phyloP scores from a whole-genome alignment of 2,888 invertebrate species.

The Pterobdella sp. region DNA sequence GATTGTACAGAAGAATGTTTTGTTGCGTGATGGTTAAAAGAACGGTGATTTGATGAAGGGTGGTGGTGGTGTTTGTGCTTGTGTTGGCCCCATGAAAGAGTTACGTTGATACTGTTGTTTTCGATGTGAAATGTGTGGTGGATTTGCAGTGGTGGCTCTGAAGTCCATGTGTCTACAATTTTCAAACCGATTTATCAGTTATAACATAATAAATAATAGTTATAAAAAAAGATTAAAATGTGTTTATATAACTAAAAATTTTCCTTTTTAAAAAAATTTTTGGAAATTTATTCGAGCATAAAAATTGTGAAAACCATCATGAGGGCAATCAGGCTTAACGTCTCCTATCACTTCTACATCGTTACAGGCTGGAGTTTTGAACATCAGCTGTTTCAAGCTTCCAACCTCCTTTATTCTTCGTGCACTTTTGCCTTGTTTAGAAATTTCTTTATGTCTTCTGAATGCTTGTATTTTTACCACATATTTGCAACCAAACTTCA shows the following conservation, averaged over 20 bases:
- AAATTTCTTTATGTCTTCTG: constrained; percentile 23
- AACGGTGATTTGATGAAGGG: neutral
- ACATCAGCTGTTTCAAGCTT: constrained; percentile 32
- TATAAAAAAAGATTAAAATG: too few relatives aligned
- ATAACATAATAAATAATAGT: too few relatives aligned
- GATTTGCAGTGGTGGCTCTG: constrained; percentile 35
- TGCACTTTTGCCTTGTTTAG: neutral
- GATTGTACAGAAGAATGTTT: neutral
- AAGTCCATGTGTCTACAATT: constrained; percentile 34
- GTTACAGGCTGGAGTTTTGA: constrained; percentile 39
- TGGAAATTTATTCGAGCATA: too few relatives aligned
- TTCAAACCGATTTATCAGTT: too few relatives aligned
- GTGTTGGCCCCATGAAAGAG: neutral
- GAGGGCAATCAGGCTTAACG: constrained; percentile 39
- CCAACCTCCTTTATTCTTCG: constrained; percentile 33
- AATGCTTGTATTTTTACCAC: constrained; percentile 40
- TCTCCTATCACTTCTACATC: constrained; percentile 37
- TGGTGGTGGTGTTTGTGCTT: neutral
- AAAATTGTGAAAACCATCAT: constrained; percentile 39
- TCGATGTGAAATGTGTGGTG: constrained; percentile 37
- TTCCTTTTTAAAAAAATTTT: too few relatives aligned
- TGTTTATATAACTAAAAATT: too few relatives aligned
- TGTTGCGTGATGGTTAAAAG: neutral
- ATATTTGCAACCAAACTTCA: constrained; percentile 44
- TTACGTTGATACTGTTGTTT: neutral